These are phyloP conservation scores for Lamprologus sp. DNA, from an alignment of 2,113 vertebrate genomes.

Conservation along the genomic window DNA sequence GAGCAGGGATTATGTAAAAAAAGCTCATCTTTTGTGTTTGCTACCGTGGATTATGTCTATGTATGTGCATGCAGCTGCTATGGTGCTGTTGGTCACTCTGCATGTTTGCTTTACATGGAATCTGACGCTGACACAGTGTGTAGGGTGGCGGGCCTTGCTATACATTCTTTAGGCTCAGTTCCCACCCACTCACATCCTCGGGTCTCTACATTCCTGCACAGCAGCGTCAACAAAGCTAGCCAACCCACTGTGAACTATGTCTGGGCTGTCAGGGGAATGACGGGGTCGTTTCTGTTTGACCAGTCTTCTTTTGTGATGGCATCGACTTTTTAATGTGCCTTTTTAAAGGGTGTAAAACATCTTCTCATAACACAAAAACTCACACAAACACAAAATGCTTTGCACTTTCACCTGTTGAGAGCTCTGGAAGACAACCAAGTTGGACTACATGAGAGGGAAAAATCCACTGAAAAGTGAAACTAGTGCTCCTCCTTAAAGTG, in stretches of 20 bases:
- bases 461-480: background rate
- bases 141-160: background rate
- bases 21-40: background rate
- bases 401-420: background rate
- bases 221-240: background rate
- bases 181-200: conserved; percentile 23
- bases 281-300: background rate
- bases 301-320: background rate
- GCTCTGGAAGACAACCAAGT: background rate
- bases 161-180: background rate
- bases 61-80: conserved; percentile 2
- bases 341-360: background rate
- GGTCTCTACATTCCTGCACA: conserved; percentile 32
- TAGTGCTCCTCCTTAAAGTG: background rate
- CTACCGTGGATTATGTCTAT: background rate
- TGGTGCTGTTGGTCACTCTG: conserved; percentile 2
- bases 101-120: conserved; percentile 54
- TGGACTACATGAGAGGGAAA: background rate
- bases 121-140: background rate
- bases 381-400: background rate
- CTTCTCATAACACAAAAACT: background rate
- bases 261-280: background rate
- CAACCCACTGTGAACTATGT: background rate
- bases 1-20: conserved; percentile 18
- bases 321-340: background rate